Evolutionary conservation across 2,797 vertebrate species (phyloP).

Genomic region (Cynopterus sphinx): DNA sequence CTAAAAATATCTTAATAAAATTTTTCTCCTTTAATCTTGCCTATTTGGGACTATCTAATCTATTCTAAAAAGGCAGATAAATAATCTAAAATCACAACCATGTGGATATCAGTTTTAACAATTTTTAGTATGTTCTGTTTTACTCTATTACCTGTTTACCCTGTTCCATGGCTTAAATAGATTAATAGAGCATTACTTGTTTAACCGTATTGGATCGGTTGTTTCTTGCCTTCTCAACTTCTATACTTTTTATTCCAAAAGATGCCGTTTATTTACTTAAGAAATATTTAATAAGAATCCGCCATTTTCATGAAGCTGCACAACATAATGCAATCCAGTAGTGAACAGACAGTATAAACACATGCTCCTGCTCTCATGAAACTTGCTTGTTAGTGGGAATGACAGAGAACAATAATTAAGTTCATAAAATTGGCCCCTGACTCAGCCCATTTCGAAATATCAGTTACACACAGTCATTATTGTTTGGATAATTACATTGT

Average conservation of each 20-base stretch:
- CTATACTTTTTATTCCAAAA: background rate
- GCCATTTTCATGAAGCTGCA: background rate
- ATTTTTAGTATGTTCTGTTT: background rate
- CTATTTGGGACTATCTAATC: background rate
- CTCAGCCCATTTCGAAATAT: background rate
- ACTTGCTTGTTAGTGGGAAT: background rate
- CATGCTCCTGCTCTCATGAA: background rate
- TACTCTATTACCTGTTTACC: background rate
- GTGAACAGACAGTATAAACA: background rate
- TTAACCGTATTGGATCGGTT: background rate
- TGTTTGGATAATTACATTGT: background rate
- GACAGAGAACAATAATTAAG: background rate
- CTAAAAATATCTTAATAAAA: background rate
- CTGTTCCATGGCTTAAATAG: background rate
- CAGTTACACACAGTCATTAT: background rate
- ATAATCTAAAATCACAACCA: background rate
- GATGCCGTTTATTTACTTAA: background rate
- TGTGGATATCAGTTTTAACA: background rate
- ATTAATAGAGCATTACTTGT: background rate
- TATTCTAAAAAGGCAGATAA: background rate
- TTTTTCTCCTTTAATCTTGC: background rate
- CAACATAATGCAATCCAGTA: background rate
- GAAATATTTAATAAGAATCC: conserved; percentile 4
- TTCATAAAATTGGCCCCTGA: background rate
- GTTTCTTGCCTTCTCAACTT: background rate